phyloP scores from a whole-genome alignment of 1,140 invertebrate species.

The Brachionus angularis region DNA sequence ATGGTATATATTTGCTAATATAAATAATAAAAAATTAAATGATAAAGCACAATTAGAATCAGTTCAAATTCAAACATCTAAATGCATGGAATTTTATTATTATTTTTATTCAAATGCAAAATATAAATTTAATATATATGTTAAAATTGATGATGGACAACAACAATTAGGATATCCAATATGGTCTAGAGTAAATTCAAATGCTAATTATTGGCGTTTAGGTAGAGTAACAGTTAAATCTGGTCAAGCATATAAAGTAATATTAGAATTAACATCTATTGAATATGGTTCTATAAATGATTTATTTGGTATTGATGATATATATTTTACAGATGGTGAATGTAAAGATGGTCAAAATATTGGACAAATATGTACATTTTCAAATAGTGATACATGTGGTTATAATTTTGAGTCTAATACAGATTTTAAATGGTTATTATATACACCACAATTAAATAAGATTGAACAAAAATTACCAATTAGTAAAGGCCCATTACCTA shows the following conservation, averaged over 20 bases:
- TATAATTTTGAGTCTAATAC: not conserved
- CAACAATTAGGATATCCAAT: constrained; percentile 43
- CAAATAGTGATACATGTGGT: not conserved
- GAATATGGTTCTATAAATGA: constrained; percentile 3
- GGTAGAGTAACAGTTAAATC: constrained; percentile 47
- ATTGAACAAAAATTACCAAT: too few relatives aligned
- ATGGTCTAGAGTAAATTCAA: constrained; percentile 50
- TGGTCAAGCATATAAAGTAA: not conserved
- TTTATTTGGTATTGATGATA: constrained; percentile 33
- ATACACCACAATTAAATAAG: not conserved
- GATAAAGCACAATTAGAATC: constrained; percentile 18
- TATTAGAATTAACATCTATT: constrained; percentile 23
- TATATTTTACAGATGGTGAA: constrained; percentile 30
- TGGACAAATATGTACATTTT: constrained; percentile 36
- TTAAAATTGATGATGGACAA: constrained; percentile 16
- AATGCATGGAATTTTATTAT: constrained; percentile 44
- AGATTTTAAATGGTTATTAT: constrained; percentile 21
- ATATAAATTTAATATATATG: constrained; percentile 34
- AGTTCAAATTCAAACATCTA: not conserved
- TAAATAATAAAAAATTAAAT: not conserved
- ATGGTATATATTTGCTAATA: constrained; percentile 51
- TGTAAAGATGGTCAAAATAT: constrained; percentile 25
- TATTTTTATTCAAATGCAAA: constrained; percentile 10
- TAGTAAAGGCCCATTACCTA: constrained; percentile 8
- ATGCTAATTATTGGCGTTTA: constrained; percentile 52